Evolutionary conservation across 2,113 vertebrate species (phyloP), one percentile per base, ranked within the genome.

Genomic region (Microtus montanus): DNA sequence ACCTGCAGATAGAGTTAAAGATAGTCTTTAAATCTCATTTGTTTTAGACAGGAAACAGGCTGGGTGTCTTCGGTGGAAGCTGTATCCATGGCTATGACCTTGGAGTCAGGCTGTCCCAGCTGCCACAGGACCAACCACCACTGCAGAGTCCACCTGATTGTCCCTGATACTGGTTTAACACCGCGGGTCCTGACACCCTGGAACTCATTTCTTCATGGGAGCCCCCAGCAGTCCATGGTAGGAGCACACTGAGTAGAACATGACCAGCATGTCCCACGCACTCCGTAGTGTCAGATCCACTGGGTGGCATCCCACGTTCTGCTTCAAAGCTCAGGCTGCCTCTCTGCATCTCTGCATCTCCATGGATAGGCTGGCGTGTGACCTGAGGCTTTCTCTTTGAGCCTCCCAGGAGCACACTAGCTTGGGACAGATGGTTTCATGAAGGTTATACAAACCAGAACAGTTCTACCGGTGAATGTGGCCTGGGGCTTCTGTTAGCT

Each of bases 21-120:
- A 49, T 49, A 80, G 85, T 86, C 71, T 91, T 87, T 22, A 33
- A 95, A 58, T 90, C 90, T 97, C 92, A 88, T 94, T 95, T 95
- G 93, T 90, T 92, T 95, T 88, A 90, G 92, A 13, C 47, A 70
- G 4, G 68, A 52, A 75, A 17, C 0, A 71, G 58, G 58, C 52
- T 68, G 44, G 11, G 10, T 15, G 44, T 8, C 1, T 0, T 14
- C 19, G 66, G 49, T 92, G 14, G 1, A 1, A 52, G 64, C 49
- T 30, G 54, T 44, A 26, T 92, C 49, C 61, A 1, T 26, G 12
- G n/a, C 71, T 24, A 24, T 38, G 88, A 88, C 92, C 94, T 86
- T 93, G 92, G 70, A 68, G 47, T 75, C 66, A 47, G 63, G 11
- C 3, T 73, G 41, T 64, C 79, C 20, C 74, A 74, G 35, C 19